A percentile compares a stretch with the other conserved stretches of the same genome.
These are phyloP conservation scores for Coelinius sp. DNA, from an alignment of 2,888 invertebrate genomes.

Conservation along the genomic window DNA sequence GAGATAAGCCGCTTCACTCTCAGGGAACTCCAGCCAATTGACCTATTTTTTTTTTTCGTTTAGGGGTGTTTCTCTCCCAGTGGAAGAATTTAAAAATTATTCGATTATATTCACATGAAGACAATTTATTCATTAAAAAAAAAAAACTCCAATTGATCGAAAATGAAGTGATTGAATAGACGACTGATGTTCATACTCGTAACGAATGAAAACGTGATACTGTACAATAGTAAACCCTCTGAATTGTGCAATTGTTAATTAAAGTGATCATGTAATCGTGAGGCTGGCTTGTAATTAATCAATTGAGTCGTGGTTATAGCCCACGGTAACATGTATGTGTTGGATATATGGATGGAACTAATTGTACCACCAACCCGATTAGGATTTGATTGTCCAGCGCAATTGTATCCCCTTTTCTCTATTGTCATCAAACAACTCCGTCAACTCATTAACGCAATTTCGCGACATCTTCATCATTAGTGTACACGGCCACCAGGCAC, in stretches of 20 bases:
- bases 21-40: not conserved
- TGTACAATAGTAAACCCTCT: slow-evolving; percentile 1
- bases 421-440: slow-evolving; percentile 9
- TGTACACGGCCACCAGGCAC: slow-evolving; percentile 10
- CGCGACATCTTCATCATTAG: slow-evolving; percentile 15
- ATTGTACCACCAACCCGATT: slow-evolving; percentile 7
- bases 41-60: not conserved
- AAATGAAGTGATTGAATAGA: too few relatives aligned
- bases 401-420: not conserved
- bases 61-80: too few relatives aligned
- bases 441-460: slow-evolving; percentile 24
- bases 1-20: not conserved
- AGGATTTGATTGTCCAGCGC: slow-evolving; percentile 17
- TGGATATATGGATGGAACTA: slow-evolving; percentile 9
- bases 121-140: too few relatives aligned
- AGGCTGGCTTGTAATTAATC: slow-evolving; percentile 61
- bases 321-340: slow-evolving; percentile 43
- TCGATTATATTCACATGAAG: too few relatives aligned
- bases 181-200: not conserved
- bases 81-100: too few relatives aligned
- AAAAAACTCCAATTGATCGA: too few relatives aligned
- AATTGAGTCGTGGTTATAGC: slow-evolving; percentile 59
- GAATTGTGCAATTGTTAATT: slow-evolving; percentile 62
- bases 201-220: not conserved
- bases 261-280: slow-evolving; percentile 60